Evolutionary conservation across 2,113 vertebrate species (phyloP).

Genomic region (Tamias sibiricus): DNA sequence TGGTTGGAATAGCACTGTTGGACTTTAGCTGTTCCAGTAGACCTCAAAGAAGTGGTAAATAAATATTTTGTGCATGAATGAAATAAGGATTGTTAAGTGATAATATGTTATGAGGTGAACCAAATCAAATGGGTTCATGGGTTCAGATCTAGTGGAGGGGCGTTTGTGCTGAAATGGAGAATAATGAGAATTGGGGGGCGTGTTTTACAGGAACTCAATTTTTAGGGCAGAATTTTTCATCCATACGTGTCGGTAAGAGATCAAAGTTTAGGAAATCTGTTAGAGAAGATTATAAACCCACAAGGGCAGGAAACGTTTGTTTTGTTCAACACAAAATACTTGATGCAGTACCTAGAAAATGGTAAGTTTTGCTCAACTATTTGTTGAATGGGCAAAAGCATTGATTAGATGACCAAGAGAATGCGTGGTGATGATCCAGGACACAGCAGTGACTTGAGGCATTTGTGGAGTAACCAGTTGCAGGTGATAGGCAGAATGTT

Average conservation of each 20-base stretch:
- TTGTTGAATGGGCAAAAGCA: not conserved
- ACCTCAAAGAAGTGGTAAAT: not conserved
- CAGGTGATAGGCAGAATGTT: not conserved
- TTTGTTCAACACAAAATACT: not conserved
- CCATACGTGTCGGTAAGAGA: not conserved
- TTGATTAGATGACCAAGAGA: not conserved
- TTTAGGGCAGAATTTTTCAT: not conserved
- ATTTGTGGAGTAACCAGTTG: not conserved
- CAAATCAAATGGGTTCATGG: not conserved
- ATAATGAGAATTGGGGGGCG: not conserved
- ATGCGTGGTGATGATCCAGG: not conserved
- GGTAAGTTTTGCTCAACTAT: not conserved
- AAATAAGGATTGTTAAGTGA: not conserved
- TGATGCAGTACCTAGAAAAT: not conserved
- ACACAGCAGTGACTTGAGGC: not conserved
- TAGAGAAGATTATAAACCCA: not conserved
- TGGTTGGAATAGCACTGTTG: not conserved
- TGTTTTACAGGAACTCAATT: not conserved
- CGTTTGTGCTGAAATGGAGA: not conserved
- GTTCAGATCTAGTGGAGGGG: not conserved
- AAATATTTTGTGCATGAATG: not conserved
- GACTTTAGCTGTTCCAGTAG: not conserved
- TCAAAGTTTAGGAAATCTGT: not conserved
- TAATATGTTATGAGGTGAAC: not conserved
- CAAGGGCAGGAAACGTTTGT: not conserved